These are phyloP conservation scores for Drosophila asahinai DNA, from an alignment of 1,140 invertebrate genomes.

Conservation along the genomic window DNA sequence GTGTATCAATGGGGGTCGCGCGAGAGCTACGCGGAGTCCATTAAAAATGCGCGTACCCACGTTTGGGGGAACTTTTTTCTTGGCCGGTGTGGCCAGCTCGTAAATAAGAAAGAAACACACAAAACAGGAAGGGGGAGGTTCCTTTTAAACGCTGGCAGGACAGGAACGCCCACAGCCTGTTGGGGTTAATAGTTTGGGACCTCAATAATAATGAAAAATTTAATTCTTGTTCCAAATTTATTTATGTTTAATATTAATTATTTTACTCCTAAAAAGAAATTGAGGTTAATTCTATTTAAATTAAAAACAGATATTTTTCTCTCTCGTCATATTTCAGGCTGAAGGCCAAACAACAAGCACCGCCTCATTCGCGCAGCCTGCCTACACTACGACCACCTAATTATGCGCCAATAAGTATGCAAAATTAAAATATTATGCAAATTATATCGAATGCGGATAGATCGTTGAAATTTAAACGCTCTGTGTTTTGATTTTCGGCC, in stretches of 20 bases:
- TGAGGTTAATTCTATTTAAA: not conserved
- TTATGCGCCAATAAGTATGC: slow-evolving; percentile 72
- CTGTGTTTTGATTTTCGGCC: slow-evolving; percentile 69
- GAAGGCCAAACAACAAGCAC: slow-evolving; percentile 44
- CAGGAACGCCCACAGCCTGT: too few species aligned
- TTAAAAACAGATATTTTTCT: slow-evolving; percentile 8
- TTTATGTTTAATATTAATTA: too few species aligned
- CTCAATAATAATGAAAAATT: too few species aligned
- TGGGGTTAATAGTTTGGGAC: too few species aligned
- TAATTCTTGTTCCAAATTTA: too few species aligned
- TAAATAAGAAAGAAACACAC: slow-evolving; percentile 35
- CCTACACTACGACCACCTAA: slow-evolving; percentile 48
- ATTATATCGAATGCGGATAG: slow-evolving; percentile 51
- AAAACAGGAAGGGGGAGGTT: not conserved
- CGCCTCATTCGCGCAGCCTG: not conserved
- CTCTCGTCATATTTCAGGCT: not conserved
- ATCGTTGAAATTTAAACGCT: slow-evolving; percentile 62
- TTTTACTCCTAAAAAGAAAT: too few species aligned
- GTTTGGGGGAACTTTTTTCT: slow-evolving; percentile 22
- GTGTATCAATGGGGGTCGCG: not conserved
- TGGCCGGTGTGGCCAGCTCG: slow-evolving; percentile 35
- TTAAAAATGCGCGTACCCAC: slow-evolving; percentile 69
- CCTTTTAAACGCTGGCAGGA: not conserved
- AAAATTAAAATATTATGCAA: slow-evolving; percentile 80
- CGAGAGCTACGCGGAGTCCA: slow-evolving; percentile 52